Percentiles rank a stretch among this genome's conserved stretches.
Evolutionary conservation across 1,140 invertebrate species (phyloP).

Genomic region (Bombus picipes): DNA sequence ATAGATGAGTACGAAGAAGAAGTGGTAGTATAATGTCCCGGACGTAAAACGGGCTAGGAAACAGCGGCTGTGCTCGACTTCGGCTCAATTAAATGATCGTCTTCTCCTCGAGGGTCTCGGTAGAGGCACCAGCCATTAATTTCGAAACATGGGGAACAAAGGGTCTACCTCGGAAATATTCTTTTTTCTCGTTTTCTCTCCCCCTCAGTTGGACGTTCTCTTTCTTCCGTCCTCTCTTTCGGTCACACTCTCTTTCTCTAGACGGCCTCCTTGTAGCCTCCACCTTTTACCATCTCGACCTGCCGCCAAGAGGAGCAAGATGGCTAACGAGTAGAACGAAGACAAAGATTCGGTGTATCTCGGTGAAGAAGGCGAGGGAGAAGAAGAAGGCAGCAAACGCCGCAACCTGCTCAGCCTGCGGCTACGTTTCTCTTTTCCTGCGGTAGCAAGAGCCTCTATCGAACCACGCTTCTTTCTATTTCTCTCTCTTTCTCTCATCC

Average conservation of each 20-base stretch:
- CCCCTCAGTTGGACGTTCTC: slow-evolving; percentile 28
- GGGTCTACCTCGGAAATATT: slow-evolving; percentile 72
- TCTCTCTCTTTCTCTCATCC: slow-evolving; percentile 15
- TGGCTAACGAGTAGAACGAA: slow-evolving; percentile 36
- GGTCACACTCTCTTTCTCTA: neutral
- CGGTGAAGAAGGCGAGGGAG: slow-evolving; percentile 10
- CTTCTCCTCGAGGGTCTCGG: slow-evolving; percentile 64
- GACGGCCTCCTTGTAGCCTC: slow-evolving; percentile 32
- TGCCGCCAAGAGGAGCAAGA: slow-evolving; percentile 58
- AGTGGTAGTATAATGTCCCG: slow-evolving; percentile 49
- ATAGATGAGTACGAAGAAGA: slow-evolving; percentile 32
- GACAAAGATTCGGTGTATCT: slow-evolving; percentile 27
- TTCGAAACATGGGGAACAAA: slow-evolving; percentile 79
- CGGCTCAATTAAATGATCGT: slow-evolving; percentile 76
- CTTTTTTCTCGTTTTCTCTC: slow-evolving; percentile 48
- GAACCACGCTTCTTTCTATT: slow-evolving; percentile 55
- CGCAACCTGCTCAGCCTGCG: slow-evolving; percentile 77
- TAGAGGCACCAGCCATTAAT: slow-evolving; percentile 75
- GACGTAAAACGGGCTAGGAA: slow-evolving; percentile 57
- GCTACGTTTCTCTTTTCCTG: slow-evolving; percentile 77
- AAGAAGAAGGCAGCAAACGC: slow-evolving; percentile 56
- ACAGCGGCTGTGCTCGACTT: slow-evolving; percentile 61
- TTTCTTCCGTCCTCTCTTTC: neutral
- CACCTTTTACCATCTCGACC: slow-evolving; percentile 53
- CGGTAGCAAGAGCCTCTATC: slow-evolving; percentile 74